Evolutionary conservation across 2,888 invertebrate genomes (phyloP), one percentile per base, ranked within the genome.

Genomic region (Agapetus fuscipes): DNA sequence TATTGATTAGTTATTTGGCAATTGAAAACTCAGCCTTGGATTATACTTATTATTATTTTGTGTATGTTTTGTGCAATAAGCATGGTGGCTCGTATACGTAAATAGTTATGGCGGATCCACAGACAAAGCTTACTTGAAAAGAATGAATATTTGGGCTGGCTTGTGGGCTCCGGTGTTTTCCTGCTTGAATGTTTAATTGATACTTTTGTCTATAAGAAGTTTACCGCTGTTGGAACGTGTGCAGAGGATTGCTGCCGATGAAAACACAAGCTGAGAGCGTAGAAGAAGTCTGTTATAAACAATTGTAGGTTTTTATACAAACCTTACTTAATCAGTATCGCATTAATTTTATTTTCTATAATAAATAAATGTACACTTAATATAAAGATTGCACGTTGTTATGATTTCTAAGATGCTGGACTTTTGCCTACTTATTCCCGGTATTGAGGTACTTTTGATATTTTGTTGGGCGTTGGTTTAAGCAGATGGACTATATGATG

Each of bases 271-370:
- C 20, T 20, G 20, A 6, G 20, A 9, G 9, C 20, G 20, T 9
- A 9, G 20, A 9, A 4, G 20, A 4, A 40, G 37, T 36, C 27
- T 17, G 36, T 37, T 40, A 39, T 36, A 30, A 36, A 30, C 37
- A 35, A 43, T 42, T 32, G 39, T 46, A 46, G 46, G 41, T 46
- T 46, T 40, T 46, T 46, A 46, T 46, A 46, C 46, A 46, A 41
- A 43, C 46, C 43, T 41, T 43, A 43, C 41, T 46, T 30, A 26
- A 37, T 37, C 36, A 36, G 31, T 39, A 42, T 39, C 32, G 34
- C 39, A 30, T 35, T 39, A 36, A 34, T 45, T 42, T 39, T 35
- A 37, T 39, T 42, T 41, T 42, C 34, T 17, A 43, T 30, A 35
- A 43, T 34, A 39, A 28, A 39, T 36, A 27, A 37, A 46, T 43